Base-by-base conservation (phyloP, 2,888 invertebrate genomes). In the Euplexia lucipara region DNA sequence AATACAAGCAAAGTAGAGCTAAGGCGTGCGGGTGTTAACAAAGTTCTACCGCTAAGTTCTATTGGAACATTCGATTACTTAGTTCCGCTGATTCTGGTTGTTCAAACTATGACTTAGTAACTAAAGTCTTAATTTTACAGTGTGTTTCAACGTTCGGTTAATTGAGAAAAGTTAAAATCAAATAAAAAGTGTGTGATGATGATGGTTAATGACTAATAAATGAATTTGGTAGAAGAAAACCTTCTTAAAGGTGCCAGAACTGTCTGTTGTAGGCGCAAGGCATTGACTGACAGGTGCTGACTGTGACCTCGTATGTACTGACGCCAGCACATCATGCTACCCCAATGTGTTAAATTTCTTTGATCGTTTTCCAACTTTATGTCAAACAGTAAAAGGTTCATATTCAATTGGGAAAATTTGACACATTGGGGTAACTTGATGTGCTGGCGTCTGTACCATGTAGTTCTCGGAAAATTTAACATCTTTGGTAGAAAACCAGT, bases 51-150 rank as follows among this genome's bases (percentile, higher is more conserved):
- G 32, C 53, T 57, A 78, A 78, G 47, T 78, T 80, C 48, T 57
- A 67, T 67, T 61, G 45, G 64, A 68, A 65, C 69, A 63, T 78
- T 78, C 69, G 61, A 68, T 78, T 78, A 59, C 56, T 78, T 68
- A 48, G 61, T 65, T 65, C 48, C 22, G 9, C 44, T 51, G 44
- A 20, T 59, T 60, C 26, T 37, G 54, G 45, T 34, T 72, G 45
- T 59, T 67, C 57, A 45, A 52, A 30, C 52, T 52, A 49, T 52
- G 58, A 48, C 45, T 77, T 64, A 16, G 26, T 22, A 22, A 20
- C 6, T 35, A 42, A 32, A 37, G 14, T 4, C 20, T 49, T 34
- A 22, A 51, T 70, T 70, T 41, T 54, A 16, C 52, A 48, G 20
- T 9, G 6, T 42, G 16, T 48, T 48, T 42, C 7, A 26, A 39